Evolutionary conservation across 1,140 invertebrate species (phyloP).

Genomic region (Anadara kagoshimensis): DNA sequence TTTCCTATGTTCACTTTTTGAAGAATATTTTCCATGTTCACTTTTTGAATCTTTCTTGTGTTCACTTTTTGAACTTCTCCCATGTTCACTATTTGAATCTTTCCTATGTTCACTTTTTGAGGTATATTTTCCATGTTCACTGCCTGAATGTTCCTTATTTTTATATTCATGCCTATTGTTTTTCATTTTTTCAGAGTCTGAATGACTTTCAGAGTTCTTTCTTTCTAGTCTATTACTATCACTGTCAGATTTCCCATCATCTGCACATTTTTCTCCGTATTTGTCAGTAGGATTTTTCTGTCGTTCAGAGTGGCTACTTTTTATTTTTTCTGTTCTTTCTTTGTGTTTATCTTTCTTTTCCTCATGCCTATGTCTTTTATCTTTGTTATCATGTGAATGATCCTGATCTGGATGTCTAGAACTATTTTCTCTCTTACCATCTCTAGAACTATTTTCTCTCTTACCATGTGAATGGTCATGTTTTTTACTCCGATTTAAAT

Average conservation of each 20-base stretch:
- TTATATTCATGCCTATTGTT: background rate
- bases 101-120: constrained; percentile 25
- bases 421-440: background rate
- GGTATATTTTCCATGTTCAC: constrained; percentile 1
- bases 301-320: background rate
- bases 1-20: constrained; percentile 7
- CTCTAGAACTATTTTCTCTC: background rate
- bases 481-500: too few species aligned
- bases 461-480: too few species aligned
- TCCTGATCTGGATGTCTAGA: background rate
- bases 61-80: too few species aligned
- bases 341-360: background rate
- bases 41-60: background rate
- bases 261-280: background rate
- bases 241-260: background rate
- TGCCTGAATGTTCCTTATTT: background rate
- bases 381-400: background rate
- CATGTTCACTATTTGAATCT: background rate
- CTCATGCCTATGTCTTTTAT: background rate
- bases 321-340: background rate
- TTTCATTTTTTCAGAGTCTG: background rate
- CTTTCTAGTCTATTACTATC: constrained; percentile 6
- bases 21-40: background rate
- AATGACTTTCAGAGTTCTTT: constrained; percentile 22
- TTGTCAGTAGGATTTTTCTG: background rate